Conservation (phyloP, 1,140 invertebrate genomes). For the Hydropsyche tenuis region DNA sequence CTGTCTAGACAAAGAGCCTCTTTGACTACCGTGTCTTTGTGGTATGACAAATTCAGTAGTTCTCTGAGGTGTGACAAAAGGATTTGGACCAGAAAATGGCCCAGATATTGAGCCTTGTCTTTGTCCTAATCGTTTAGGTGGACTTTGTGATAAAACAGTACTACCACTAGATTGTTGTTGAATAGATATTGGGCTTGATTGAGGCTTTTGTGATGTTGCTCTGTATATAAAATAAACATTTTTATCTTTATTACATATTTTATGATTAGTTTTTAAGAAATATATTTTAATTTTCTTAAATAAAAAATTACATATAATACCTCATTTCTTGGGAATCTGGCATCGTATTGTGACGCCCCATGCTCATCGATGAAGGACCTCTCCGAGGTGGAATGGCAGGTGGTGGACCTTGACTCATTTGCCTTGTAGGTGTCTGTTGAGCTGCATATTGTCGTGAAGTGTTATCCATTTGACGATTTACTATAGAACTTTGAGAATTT, state of each 20-base stretch:
- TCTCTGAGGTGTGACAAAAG: slow-evolving; percentile 58
- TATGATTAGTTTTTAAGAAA: no score
- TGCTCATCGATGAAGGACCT: slow-evolving; percentile 47
- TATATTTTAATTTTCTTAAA: no score
- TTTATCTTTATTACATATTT: no score
- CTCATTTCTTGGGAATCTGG: slow-evolving; percentile 47
- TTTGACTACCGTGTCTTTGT: slow-evolving; percentile 53
- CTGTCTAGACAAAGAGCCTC: slow-evolving; percentile 48
- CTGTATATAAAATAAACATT: slow-evolving; percentile 38
- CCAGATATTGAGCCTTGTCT: slow-evolving; percentile 53
- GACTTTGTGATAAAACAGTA: slow-evolving; percentile 53
- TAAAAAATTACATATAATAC: slow-evolving; percentile 19
- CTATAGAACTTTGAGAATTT: slow-evolving; percentile 41
- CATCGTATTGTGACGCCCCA: slow-evolving; percentile 48
- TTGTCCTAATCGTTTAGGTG: slow-evolving; percentile 53
- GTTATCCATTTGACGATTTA: slow-evolving; percentile 39
- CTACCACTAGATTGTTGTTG: slow-evolving; percentile 49
- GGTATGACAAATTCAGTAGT: slow-evolving; percentile 67
- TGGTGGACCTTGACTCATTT: slow-evolving; percentile 55
- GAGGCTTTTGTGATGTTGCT: slow-evolving; percentile 30
- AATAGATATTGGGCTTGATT: slow-evolving; percentile 52
- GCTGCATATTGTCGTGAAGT: slow-evolving; percentile 51
- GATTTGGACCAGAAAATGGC: slow-evolving; percentile 55
- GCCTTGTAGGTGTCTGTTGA: slow-evolving; percentile 53
- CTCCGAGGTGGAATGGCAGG: slow-evolving; percentile 59